Evolutionary conservation across 2,888 invertebrate species (phyloP), one percentile per base, ranked within the genome.

Genomic region (Brachyptera putata): DNA sequence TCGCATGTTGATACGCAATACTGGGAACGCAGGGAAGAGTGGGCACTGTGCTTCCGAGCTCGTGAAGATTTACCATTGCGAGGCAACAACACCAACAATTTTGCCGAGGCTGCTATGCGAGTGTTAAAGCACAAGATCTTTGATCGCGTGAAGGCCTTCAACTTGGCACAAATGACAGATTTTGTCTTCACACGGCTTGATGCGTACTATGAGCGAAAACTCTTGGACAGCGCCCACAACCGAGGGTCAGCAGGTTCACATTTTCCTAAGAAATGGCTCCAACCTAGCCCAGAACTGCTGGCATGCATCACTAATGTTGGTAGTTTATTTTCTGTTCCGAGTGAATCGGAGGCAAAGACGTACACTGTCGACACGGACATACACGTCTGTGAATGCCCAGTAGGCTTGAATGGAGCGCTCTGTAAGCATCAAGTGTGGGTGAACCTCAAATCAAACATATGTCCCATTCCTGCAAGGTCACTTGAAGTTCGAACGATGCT

Each of bases 81-180:
- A 60, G 66, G 66, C 56, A 64, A 66, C 57, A 62, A 67, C 56
- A 65, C 65, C n/a, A 65, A 65, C 57, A 64, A 66, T 59, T 62
- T 61, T 56, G 63, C 61, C 5, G 67, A 66, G 55, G 64, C 65
- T 26, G 66, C 66, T 13, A 67, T 67, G 50, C 43, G 63, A 43
- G 64, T 68, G 46, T 62, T 68, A 56, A 66, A 63, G 61, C 63
- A 66, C 58, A 64, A 62, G 25, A 62, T 67, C 50, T 61, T 66
- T 9, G 60, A 66, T 48, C 30, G 63, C 16, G 62, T 61, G 55
- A 67, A 67, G 63, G 66, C 61, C 7, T 67, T 67, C 59, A 66
- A 67, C 61, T 55, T 60, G 39, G 43, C 16, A 57, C 58, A 64
- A 61, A 60, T 57, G 62, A 60, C 58, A 7, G 13, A 57, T 13